Base-by-base conservation (phyloP, 1,140 invertebrate species). In the Subanguina moxae region DNA sequence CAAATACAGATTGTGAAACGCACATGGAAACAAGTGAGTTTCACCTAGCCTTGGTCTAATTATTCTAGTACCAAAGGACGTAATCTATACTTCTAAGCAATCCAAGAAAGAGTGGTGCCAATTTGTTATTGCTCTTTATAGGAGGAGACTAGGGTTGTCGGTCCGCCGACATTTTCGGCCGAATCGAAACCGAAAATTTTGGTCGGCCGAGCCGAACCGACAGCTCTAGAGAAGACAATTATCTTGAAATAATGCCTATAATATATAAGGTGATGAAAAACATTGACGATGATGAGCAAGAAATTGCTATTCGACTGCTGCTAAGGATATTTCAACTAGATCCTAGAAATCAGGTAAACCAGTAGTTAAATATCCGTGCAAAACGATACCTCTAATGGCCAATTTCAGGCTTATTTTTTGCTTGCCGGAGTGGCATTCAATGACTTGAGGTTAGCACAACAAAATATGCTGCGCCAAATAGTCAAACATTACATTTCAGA, bases 301-400 rank as follows among this genome's bases (percentile, higher is more conserved):
- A 77, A 68, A 76, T 77, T 48, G 73, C 75, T 19, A 63, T 71
- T 0, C 45, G 52, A 13, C 17, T 74, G 1, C 45, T 57, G 28
- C 28, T 58, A 13, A n/a, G 42, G 1, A 65, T 3, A 15, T 13
- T 1, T 19, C 32, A 42, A 13, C 17, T 30, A 27, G 30, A 58
- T 7, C 43, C 0, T 46, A 62, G 66, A 64, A 21, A 25, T 17
- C 30, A 62, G 30, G 48, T 52, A n/a, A n/a, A n/a, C n/a, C n/a
- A 52, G 48, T 52, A 15, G n/a, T 5, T 8, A 3, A 52, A 52
- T 11, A 38, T 67, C 19, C 38, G 77, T 15, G 21, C 77, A n/a
- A n/a, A n/a, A n/a, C 0, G 43, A 66, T 23, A 79, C 76, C n/a
- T 76, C 76, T 57, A 43, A 67, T 48, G 25, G 78, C n/a, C 73